Percentiles rank a stretch among this genome's conserved stretches.
Conservation (phyloP, 1,140 invertebrate species). For the Polypedilum pembai region DNA sequence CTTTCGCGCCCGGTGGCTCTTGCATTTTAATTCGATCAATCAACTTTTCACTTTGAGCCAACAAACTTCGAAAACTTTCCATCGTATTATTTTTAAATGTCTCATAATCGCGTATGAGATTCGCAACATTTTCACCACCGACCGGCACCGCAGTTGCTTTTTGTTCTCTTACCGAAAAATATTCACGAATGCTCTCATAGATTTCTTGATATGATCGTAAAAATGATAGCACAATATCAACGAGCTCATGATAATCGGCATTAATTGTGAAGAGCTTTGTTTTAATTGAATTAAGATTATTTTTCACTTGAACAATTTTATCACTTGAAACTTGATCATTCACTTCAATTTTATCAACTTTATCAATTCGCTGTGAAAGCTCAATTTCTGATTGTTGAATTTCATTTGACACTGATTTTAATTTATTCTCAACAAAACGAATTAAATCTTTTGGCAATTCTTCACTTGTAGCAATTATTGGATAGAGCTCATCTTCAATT, state of each 20-base stretch:
- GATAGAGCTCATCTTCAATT: slow-evolving; percentile 67
- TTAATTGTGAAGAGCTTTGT: slow-evolving; percentile 56
- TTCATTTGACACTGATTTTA: slow-evolving; percentile 56
- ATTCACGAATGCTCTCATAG: slow-evolving; percentile 36
- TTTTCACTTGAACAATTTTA: slow-evolving; percentile 53
- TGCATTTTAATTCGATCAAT: slow-evolving; percentile 45
- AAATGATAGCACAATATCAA: slow-evolving; percentile 55
- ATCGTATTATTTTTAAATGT: slow-evolving; percentile 42
- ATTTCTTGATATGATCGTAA: slow-evolving; percentile 38
- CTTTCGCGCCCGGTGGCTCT: slow-evolving; percentile 59
- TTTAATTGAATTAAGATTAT: slow-evolving; percentile 40
- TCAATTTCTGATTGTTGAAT: slow-evolving; percentile 48
- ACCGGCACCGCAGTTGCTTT: slow-evolving; percentile 22
- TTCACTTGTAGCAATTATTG: slow-evolving; percentile 59
- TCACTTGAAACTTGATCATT: slow-evolving; percentile 53
- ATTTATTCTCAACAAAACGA: slow-evolving; percentile 45
- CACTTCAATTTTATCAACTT: slow-evolving; percentile 45
- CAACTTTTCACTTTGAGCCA: slow-evolving; percentile 42
- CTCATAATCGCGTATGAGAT: slow-evolving; percentile 40
- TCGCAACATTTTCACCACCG: slow-evolving; percentile 35
- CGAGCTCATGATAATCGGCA: slow-evolving; percentile 63
- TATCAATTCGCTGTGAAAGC: slow-evolving; percentile 50
- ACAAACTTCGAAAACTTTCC: slow-evolving; percentile 43
- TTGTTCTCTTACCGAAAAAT: slow-evolving; percentile 35
- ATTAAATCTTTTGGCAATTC: slow-evolving; percentile 53